Percentiles rank a stretch among this genome's conserved stretches.
Evolutionary conservation across 2,888 invertebrate genomes (phyloP).

Genomic region (Lycophotia porphyrea): DNA sequence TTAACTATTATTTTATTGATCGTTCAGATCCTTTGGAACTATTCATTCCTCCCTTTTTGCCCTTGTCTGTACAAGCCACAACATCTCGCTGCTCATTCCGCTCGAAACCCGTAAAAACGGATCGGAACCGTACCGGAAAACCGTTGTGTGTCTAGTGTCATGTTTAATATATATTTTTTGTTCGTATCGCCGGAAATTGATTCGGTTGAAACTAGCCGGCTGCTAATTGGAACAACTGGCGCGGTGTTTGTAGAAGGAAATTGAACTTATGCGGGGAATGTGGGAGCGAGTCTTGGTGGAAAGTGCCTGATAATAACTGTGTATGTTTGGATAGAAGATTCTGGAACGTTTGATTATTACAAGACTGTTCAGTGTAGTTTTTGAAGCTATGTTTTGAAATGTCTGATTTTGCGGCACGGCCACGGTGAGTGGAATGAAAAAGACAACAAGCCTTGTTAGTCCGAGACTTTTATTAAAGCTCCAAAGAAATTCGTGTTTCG

Average conservation of each 20-base stretch:
- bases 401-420: neutral
- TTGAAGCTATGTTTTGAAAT: neutral
- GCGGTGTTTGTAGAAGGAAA: conserved; percentile 66
- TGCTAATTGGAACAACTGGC: conserved; percentile 67
- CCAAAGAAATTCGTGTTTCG: neutral
- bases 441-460: neutral
- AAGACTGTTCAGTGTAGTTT: neutral
- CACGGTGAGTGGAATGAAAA: neutral
- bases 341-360: neutral
- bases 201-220: conserved; percentile 63
- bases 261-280: conserved; percentile 57
- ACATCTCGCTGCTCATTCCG: conserved; percentile 38
- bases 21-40: neutral
- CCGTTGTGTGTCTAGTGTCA: conserved; percentile 52
- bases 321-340: conserved; percentile 14
- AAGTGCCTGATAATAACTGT: conserved; percentile 26
- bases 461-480: neutral
- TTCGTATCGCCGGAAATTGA: conserved; percentile 68
- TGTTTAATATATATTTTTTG: conserved; percentile 64
- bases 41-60: neutral
- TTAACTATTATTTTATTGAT: neutral
- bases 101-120: conserved; percentile 46
- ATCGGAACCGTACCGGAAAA: conserved; percentile 44
- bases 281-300: conserved; percentile 32
- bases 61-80: conserved; percentile 21